Conservation (phyloP, 2,113 vertebrate species). For the Strix aluco region DNA sequence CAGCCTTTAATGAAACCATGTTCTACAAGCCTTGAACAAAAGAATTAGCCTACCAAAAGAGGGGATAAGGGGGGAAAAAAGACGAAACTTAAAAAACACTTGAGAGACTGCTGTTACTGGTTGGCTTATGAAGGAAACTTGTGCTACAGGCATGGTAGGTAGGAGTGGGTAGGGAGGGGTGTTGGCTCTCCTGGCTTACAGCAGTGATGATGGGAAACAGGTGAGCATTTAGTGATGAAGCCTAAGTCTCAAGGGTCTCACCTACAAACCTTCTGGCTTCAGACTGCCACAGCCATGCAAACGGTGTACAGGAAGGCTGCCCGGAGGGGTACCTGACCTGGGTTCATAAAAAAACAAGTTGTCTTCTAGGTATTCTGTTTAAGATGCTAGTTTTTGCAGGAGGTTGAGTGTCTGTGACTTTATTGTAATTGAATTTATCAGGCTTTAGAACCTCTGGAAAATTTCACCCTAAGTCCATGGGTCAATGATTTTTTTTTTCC, state of each 20-base stretch:
- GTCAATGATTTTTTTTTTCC: too few species aligned
- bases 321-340: rapidly evolving
- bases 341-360: neutral
- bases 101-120: neutral
- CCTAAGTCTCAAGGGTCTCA: neutral
- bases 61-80: too few species aligned
- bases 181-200: neutral
- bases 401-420: neutral
- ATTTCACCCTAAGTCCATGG: neutral
- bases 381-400: neutral
- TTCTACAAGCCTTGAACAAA: neutral
- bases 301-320: neutral
- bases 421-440: neutral
- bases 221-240: neutral
- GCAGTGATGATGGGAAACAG: neutral
- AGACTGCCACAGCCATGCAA: neutral
- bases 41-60: neutral
- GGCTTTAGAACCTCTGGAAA: neutral
- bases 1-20: neutral
- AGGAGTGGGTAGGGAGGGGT: neutral
- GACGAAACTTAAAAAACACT: neutral
- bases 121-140: neutral
- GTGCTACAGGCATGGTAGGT: neutral
- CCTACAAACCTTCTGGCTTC: neutral
- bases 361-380: neutral